Evolutionary conservation across 2,888 invertebrate species (phyloP).

Genomic region (Drosophila mayaguana): DNA sequence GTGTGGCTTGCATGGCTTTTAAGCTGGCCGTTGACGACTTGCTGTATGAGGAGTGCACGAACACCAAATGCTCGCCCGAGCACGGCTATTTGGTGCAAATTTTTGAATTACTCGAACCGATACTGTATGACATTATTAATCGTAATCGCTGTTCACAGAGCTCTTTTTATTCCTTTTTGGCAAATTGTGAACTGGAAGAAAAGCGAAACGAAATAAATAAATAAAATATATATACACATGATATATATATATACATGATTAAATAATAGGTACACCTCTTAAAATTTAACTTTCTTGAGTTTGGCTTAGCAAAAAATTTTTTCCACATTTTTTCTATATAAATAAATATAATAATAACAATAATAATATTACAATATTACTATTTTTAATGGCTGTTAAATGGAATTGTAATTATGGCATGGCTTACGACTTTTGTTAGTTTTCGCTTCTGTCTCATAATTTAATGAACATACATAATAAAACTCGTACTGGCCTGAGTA

Average conservation of each 20-base stretch:
- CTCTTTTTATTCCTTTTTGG: constrained; percentile 97
- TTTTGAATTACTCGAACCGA: constrained; percentile 97
- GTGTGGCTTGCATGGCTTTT: constrained; percentile 99
- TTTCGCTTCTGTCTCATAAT: constrained; percentile 33
- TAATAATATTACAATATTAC: too few relatives aligned
- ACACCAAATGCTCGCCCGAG: constrained; percentile 89
- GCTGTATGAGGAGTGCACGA: too few relatives aligned
- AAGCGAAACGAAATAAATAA: too few relatives aligned
- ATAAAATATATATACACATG: too few relatives aligned
- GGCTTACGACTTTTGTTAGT: constrained; percentile 20
- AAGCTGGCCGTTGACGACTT: constrained; percentile 97
- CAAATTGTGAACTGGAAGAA: too few relatives aligned
- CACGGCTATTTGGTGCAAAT: constrained; percentile 99
- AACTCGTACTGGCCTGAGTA: constrained; percentile 33
- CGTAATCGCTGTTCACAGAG: background rate
- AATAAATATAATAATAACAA: background rate
- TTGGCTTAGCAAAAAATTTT: too few relatives aligned
- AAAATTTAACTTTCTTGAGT: too few relatives aligned
- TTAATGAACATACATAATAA: constrained; percentile 61
- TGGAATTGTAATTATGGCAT: constrained; percentile 14
- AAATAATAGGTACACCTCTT: too few relatives aligned
- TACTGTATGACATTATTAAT: constrained; percentile 88
- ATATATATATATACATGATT: too few relatives aligned
- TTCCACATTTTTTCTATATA: too few relatives aligned
- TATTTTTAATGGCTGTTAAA: constrained; percentile 22